A percentile compares a stretch with the other conserved stretches of the same genome.
These are phyloP conservation scores for Drosophila emarginata DNA, from an alignment of 2,888 invertebrate species.

Conservation along the genomic window DNA sequence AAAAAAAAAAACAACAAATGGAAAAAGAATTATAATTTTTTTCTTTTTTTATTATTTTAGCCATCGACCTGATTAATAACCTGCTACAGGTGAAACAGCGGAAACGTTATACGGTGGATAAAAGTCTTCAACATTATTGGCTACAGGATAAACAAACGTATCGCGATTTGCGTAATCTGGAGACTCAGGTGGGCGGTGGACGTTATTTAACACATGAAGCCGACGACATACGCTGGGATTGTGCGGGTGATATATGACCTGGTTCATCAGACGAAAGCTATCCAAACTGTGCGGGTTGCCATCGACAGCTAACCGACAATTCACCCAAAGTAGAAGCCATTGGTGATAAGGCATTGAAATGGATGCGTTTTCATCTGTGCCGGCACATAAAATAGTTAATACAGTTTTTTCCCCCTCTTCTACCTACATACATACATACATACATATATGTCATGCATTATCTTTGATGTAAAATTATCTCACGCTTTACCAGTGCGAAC, in stretches of 20 bases:
- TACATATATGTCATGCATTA: neutral
- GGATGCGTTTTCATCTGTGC: slow-evolving; percentile 82
- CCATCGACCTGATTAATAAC: slow-evolving; percentile 98
- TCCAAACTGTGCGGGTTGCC: slow-evolving; percentile 72
- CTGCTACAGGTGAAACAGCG: slow-evolving; percentile 98
- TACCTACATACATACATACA: neutral
- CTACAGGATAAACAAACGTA: slow-evolving; percentile 98
- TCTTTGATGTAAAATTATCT: slow-evolving; percentile 2
- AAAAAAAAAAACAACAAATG: no score
- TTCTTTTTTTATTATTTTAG: slow-evolving; percentile 83
- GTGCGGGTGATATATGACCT: slow-evolving; percentile 82
- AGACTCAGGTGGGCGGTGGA: slow-evolving; percentile 87
- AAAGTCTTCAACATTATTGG: slow-evolving; percentile 97
- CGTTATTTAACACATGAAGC: slow-evolving; percentile 96
- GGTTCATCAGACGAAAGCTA: slow-evolving; percentile 52
- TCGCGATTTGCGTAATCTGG: slow-evolving; percentile 93
- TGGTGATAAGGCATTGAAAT: slow-evolving; percentile 82
- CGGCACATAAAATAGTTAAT: slow-evolving; percentile 79
- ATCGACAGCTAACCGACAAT: slow-evolving; percentile 63
- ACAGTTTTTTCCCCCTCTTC: neutral
- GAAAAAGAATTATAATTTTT: neutral
- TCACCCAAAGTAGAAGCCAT: slow-evolving; percentile 82
- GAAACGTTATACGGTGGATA: slow-evolving; percentile 97
- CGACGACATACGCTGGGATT: slow-evolving; percentile 94
- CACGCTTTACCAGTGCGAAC: slow-evolving; percentile 23